Evolutionary conservation across 2,797 vertebrate species (phyloP), one percentile per base, ranked within the genome.

Genomic region (Pseudochirops cupreus): DNA sequence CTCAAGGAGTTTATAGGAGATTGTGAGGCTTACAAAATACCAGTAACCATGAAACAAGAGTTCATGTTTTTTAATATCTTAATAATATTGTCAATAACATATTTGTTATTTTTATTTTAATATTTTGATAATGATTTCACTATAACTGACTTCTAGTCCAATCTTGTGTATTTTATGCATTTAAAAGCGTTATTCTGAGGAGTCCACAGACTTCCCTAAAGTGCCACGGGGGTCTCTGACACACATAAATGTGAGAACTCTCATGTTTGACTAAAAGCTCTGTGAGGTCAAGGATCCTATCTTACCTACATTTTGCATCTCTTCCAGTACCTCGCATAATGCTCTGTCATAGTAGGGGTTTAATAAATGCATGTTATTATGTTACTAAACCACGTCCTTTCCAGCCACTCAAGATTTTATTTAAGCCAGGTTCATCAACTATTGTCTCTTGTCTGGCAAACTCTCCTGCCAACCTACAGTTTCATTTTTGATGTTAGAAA

Each of bases 401-500:
- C 55, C 62, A 12, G 13, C 21, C 11, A 7, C 46, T 56, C 57
- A 91, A 62, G 56, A 56, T 0, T 24, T 67, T 31, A 74, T 59
- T 28, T 90, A 93, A 4, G 39, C 94, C 31, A 56, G 0, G 21
- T 31, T 93, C 28, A 12, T 56, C 28, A 46, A 92, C 29, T 54
- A 96, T 54, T 89, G 92, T 92, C 4, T 82, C 56, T 91, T 5
- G 56, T 39, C 74, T 74, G 28, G 67, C 46, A 91, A 93, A 93
- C 10, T 91, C 74, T 82, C 50, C 56, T 67, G 94, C 55, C 52
- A 89, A 92, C 0, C 91, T 94, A 92, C 0, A 52, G 82, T n/a
- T 90, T 94, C 26, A 93, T 59, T 96, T 95, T 90, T 62, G 92
- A 14, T 24, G 26, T 57, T 89, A 93, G 92, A 39, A 90, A 67